Evolutionary conservation across 1,140 invertebrate species (phyloP), one percentile per base, ranked within the genome.

Genomic region (Drosophila nigrodunni): DNA sequence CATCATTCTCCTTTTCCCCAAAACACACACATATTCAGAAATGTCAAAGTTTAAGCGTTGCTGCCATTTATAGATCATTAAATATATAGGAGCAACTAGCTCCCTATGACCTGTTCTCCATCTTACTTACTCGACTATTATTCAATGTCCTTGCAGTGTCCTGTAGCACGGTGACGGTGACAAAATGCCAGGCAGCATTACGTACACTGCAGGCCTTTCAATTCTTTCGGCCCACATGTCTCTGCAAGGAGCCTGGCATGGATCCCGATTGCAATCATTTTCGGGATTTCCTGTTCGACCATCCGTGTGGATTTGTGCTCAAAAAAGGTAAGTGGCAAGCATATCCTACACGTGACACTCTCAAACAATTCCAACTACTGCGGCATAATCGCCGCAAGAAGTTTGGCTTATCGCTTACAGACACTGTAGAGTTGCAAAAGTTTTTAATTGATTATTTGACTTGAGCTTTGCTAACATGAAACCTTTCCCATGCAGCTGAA

Each of bases 231-330:
- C 97, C 97, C 78, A 97, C 97, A 76, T 98, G 97, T 93, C 95
- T 98, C 80, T 98, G 97, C 93, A 95, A 95, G 71, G 97, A 97
- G 87, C 97, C 97, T 7, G 96, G 96, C 92, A 95, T 97, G 78
- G 97, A 98, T 93, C 97, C 96, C 70, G 96, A 97, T 83, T 98
- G 97, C 93, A 98, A 97, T 94, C 96, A 96, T 81, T 98, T 98
- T 94, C 95, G 96, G 87, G 97, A 97, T 93, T 97, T 97, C 92
- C 94, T 98, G 57, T 98, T 97, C 92, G 97, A 98, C 93, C 97
- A 98, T 94, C 97, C 97, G 15, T 98, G 97, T 93, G 95, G 97
- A 78, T 96, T 96, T 92, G 97, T 97, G 54, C 94, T 95, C 76
- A 97, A 97, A 92, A 97, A 97, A 95, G 97, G 97, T 97, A 93